phyloP scores from a whole-genome alignment of 2,113 vertebrate species.

The Callorhinus ursinus region DNA sequence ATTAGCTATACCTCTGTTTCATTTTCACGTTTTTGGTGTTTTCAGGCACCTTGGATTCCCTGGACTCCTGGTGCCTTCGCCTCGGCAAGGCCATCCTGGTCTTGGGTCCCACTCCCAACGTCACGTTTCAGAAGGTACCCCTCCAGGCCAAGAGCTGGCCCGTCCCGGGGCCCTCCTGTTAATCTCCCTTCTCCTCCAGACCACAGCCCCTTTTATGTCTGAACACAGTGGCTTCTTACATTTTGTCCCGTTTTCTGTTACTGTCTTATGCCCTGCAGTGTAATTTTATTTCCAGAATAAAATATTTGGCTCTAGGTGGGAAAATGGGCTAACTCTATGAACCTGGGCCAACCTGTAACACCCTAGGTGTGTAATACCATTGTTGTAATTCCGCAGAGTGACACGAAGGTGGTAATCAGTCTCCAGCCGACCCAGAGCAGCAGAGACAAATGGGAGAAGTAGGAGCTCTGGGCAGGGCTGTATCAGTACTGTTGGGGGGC shows the following conservation, averaged over 20 bases:
- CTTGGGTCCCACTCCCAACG: neutral
- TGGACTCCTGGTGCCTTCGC: neutral
- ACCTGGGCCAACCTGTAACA: neutral
- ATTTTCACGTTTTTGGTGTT: neutral
- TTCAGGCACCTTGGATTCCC: neutral
- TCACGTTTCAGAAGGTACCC: neutral
- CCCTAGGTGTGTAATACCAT: neutral
- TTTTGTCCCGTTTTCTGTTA: neutral
- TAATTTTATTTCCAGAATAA: neutral
- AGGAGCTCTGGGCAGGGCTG: neutral
- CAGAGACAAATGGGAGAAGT: neutral
- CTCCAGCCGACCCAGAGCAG: too few species aligned
- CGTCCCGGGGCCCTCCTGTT: fast-evolving
- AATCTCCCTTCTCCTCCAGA: neutral
- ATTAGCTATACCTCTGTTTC: neutral
- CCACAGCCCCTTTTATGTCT: neutral
- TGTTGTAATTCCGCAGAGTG: too few species aligned
- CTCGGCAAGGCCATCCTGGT: neutral
- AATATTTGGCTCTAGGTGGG: neutral
- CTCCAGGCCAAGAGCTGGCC: neutral
- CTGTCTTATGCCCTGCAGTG: neutral
- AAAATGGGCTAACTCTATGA: neutral
- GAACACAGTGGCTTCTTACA: neutral
- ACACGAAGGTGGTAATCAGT: too few species aligned
- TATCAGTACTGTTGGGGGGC: fast-evolving